A percentile compares a stretch with the other conserved stretches of the same genome.
These are phyloP conservation scores for Colinus virginianus DNA, from an alignment of 2,113 vertebrate genomes.

Conservation along the genomic window DNA sequence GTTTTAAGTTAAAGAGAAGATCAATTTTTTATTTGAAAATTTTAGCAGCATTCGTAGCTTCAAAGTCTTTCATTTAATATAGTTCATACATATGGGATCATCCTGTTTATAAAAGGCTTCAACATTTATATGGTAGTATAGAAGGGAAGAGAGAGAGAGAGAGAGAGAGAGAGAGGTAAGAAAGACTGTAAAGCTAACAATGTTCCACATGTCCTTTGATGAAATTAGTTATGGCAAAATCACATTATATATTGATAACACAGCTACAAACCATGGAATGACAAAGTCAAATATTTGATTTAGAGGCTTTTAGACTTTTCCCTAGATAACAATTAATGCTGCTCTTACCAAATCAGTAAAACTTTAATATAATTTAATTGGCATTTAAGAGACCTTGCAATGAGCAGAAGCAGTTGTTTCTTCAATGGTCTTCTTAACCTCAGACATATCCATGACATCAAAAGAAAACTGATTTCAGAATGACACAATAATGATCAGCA, in stretches of 20 bases:
- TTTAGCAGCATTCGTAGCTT: background rate
- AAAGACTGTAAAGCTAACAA: background rate
- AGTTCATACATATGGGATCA: background rate
- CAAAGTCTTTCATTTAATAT: background rate
- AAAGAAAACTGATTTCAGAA: background rate
- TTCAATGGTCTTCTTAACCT: background rate
- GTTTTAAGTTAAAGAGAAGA: background rate
- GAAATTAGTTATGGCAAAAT: background rate
- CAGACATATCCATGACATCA: accelerated
- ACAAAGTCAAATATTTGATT: background rate
- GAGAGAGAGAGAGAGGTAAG: background rate
- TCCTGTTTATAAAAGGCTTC: background rate
- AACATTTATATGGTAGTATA: background rate
- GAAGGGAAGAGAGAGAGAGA: background rate
- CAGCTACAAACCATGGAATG: accelerated
- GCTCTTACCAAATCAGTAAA: background rate
- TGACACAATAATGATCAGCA: background rate
- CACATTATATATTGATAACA: background rate
- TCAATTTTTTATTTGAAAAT: background rate
- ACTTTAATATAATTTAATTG: background rate
- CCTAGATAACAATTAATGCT: background rate
- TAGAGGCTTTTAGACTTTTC: background rate
- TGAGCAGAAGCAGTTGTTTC: background rate
- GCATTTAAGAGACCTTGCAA: background rate
- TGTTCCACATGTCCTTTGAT: background rate